phyloP scores from a whole-genome alignment of 2,888 invertebrate genomes.

The Alloplasta piceator region DNA sequence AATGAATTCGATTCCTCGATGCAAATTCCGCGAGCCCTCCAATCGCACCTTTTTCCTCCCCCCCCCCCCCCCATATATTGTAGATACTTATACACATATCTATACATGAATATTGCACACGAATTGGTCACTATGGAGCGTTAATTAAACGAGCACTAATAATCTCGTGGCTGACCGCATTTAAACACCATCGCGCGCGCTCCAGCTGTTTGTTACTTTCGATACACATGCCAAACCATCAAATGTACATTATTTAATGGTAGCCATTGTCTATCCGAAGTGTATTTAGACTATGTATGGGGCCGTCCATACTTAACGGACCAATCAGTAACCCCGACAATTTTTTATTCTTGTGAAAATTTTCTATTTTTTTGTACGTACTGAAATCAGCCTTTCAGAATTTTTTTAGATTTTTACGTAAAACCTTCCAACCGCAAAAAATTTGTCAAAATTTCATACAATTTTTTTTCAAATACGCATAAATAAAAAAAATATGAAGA shows the following conservation, averaged over 20 bases:
- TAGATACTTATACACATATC: neutral
- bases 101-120: conserved; percentile 7
- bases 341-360: no score
- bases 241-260: conserved; percentile 13
- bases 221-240: neutral
- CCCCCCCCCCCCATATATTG: neutral
- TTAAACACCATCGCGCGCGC: conserved; percentile 32
- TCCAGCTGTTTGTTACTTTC: conserved; percentile 50
- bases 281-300: no score
- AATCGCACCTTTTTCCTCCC: conserved; percentile 15
- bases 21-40: conserved; percentile 16
- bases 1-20: conserved; percentile 58
- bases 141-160: conserved; percentile 62
- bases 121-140: conserved; percentile 46
- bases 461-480: no score
- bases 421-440: no score
- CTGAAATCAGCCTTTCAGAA: no score
- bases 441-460: no score
- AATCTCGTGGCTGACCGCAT: conserved; percentile 50
- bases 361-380: no score
- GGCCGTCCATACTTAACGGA: no score
- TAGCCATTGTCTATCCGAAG: neutral
- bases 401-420: no score
- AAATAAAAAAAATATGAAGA: no score
- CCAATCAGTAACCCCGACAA: no score